A percentile compares a stretch with the other conserved stretches of the same genome.
These are phyloP conservation scores for Chaetodon trifasciatus DNA, from an alignment of 2,797 vertebrate species.

Conservation along the genomic window DNA sequence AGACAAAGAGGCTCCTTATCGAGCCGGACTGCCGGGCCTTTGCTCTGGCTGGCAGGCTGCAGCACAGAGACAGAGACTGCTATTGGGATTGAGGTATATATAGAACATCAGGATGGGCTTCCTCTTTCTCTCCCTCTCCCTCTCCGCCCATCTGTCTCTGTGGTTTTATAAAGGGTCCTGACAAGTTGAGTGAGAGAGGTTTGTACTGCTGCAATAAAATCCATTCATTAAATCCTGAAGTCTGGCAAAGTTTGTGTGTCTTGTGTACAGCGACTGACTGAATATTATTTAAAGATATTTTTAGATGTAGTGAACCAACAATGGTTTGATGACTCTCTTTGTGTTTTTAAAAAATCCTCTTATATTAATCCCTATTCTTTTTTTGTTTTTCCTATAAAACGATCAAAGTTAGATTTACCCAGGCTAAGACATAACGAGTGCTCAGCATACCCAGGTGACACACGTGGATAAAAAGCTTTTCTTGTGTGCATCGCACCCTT, in stretches of 20 bases:
- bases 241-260: not conserved
- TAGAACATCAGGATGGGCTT: slow-evolving; percentile 78
- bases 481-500: slow-evolving; percentile 22
- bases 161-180: slow-evolving; percentile 52
- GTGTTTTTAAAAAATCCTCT: slow-evolving; percentile 11
- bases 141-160: slow-evolving; percentile 60
- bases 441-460: slow-evolving; percentile 33
- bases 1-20: slow-evolving; percentile 75
- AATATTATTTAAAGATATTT: slow-evolving; percentile 8
- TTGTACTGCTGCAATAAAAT: slow-evolving; percentile 32
- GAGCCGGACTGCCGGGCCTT: slow-evolving; percentile 67
- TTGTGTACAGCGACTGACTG: not conserved
- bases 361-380: not conserved
- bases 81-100: slow-evolving; percentile 76
- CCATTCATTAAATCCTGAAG: slow-evolving; percentile 20
- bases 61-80: slow-evolving; percentile 57
- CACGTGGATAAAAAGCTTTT: slow-evolving; percentile 17
- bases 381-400: not conserved
- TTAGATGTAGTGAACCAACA: not conserved
- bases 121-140: slow-evolving; percentile 54
- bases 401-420: slow-evolving; percentile 6
- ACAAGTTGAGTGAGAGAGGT: slow-evolving; percentile 45
- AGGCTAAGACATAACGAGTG: slow-evolving; percentile 11
- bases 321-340: not conserved
- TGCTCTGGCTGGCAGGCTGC: slow-evolving; percentile 61